Base-by-base conservation (phyloP, 2,888 invertebrate species). In the Melanostoma scalare region DNA sequence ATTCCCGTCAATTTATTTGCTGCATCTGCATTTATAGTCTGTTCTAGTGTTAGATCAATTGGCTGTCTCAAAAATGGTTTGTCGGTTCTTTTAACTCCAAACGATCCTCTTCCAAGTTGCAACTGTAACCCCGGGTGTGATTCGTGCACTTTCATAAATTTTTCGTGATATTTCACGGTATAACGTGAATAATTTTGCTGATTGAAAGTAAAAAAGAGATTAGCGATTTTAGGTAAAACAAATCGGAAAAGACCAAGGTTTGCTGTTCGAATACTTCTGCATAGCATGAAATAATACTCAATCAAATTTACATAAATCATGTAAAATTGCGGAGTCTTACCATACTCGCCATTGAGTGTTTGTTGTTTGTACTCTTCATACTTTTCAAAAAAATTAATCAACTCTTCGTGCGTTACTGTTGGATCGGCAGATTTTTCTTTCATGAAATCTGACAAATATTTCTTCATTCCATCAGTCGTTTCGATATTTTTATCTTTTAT, bases 161-260 rank as follows among this genome's bases (percentile, higher is more conserved):
- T 77, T n/a, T 69, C 58, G 10, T 46, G 31, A 68, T 89, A 90
- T 81, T 85, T 86, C 4, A 88, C 86, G 8, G 87, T 71, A 86
- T 88, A 90, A 3, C 88, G 86, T 56, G 89, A 86, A 86, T 90
- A 76, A 36, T 76, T 76, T 33, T 42, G 76, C 8, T 56, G 56
- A 6, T 69, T 69, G 6, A 56, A 71, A 9, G n/a, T 30, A 56
- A 69, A 69, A 50, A 77, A 52, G 30, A 69, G 33, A 44, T 61
- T 77, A 5, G 76, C 5, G 20, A 69, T 77, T 69, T 77, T 42
- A n/a, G 76, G 76, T 6, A 69, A 31, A 30, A 75, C 33, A 4
- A 10, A 89, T 78, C 85, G 74, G 33, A 85, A 87, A 50, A 87
- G 44, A 20, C 86, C 77, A 71, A 87, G 86, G 78, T 87, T 85